Conservation (phyloP, 2,113 vertebrate species). For the Lepisosteus oculatus region DNA sequence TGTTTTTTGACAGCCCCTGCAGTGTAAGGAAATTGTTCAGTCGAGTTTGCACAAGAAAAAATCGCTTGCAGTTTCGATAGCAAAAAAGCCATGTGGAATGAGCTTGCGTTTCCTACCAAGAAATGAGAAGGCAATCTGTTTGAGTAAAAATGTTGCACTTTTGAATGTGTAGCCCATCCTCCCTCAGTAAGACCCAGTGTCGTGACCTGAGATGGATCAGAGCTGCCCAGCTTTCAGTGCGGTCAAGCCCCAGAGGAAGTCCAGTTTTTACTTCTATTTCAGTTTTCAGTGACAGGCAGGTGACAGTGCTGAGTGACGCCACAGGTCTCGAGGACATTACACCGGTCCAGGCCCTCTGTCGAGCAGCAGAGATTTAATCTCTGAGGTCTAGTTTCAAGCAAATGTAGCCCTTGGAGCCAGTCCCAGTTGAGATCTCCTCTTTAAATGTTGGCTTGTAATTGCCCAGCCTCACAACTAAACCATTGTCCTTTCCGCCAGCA, state of each 20-base stretch:
- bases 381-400: constrained; percentile 14
- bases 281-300: background rate
- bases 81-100: no score
- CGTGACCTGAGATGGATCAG: background rate
- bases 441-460: constrained; percentile 21
- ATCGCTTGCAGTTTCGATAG: no score
- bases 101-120: no score
- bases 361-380: constrained; percentile 3
- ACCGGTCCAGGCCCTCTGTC: no score
- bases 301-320: background rate
- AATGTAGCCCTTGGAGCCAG: constrained; percentile 15
- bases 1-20: no score
- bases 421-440: constrained; percentile 19
- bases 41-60: no score
- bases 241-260: background rate
- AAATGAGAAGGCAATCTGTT: no score
- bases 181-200: background rate
- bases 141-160: no score
- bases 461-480: constrained; percentile 8
- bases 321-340: background rate
- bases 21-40: no score
- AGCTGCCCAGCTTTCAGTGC: background rate
- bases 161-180: no score
- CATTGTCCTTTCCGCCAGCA: constrained; percentile 13
- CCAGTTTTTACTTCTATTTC: constrained; percentile 7